A percentile compares a stretch with the other conserved stretches of the same genome.
Evolutionary conservation across 2,797 vertebrate species (phyloP).

Genomic region (Hemibagrus guttatus): DNA sequence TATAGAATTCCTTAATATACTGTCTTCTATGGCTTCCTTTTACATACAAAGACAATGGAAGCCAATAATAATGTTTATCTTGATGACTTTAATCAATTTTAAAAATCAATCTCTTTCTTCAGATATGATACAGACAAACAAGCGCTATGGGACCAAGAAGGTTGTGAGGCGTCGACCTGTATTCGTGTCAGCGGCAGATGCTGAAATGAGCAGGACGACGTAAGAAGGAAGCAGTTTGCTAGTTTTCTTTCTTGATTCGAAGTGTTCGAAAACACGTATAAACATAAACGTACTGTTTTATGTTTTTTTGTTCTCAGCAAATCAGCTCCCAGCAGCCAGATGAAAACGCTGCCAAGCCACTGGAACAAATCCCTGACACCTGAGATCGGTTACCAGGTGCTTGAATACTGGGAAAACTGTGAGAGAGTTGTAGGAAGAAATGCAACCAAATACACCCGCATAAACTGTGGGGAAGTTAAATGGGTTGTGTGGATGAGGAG

Average conservation of each 20-base stretch:
- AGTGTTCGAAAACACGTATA: background rate
- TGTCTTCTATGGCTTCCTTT: background rate
- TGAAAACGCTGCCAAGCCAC: slow-evolving; percentile 58
- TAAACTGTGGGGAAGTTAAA: background rate
- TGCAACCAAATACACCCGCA: background rate
- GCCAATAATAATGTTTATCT: background rate
- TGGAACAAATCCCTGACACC: slow-evolving; percentile 70
- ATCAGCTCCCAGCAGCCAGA: slow-evolving; percentile 30
- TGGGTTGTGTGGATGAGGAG: background rate
- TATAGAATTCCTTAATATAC: background rate
- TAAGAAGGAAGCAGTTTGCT: slow-evolving; percentile 27
- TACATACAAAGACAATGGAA: background rate
- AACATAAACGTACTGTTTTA: background rate
- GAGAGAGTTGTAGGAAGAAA: background rate
- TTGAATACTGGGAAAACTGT: background rate
- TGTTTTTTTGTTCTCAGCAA: slow-evolving; percentile 53
- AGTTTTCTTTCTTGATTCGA: background rate
- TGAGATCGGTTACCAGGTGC: slow-evolving; percentile 68
- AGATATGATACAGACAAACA: slow-evolving; percentile 79
- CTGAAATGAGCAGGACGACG: slow-evolving; percentile 60
- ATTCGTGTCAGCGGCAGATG: slow-evolving; percentile 68
- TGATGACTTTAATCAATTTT: background rate
- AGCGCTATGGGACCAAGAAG: slow-evolving; percentile 64
- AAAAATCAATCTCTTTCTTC: background rate
- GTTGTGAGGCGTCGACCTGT: slow-evolving; percentile 67